Evolutionary conservation across 2,797 vertebrate species (phyloP).

Genomic region (Gallinago nigripennis): DNA sequence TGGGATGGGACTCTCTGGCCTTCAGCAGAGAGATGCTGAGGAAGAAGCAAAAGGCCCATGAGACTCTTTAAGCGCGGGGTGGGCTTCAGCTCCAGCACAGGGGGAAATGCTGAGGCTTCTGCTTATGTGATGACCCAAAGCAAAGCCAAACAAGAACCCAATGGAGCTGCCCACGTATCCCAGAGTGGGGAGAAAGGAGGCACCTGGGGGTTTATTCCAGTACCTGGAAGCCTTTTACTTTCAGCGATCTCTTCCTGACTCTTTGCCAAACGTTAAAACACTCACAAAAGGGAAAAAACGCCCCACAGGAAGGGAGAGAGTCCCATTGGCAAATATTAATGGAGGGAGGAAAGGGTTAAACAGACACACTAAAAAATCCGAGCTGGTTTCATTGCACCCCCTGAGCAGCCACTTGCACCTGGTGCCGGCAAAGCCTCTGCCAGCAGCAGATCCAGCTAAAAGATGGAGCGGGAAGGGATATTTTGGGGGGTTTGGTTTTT

Average conservation of each 20-base stretch:
- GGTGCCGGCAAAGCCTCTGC: not conserved
- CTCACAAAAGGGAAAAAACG: not conserved
- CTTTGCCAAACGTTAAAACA: not conserved
- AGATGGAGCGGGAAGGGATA: not conserved
- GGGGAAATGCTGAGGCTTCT: not conserved
- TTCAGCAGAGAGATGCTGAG: not conserved
- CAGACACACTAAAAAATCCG: not conserved
- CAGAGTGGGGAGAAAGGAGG: accelerated
- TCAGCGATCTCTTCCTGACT: not conserved
- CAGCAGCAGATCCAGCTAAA: not conserved
- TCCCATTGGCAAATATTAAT: not conserved
- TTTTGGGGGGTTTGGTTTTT: not conserved
- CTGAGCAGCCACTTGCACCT: not conserved
- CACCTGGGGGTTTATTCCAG: not conserved
- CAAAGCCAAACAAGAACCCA: not conserved
- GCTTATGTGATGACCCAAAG: not conserved
- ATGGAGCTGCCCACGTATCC: not conserved
- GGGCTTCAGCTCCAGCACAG: not conserved
- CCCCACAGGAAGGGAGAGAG: not conserved
- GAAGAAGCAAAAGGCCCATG: not conserved
- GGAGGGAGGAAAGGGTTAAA: not conserved
- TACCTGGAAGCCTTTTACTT: not conserved
- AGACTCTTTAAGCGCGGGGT: accelerated
- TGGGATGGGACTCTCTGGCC: not conserved
- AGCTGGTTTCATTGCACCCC: not conserved